Percentiles rank a stretch among this genome's conserved stretches.
Evolutionary conservation across 2,113 vertebrate genomes (phyloP).

Genomic region (Tauraco erythrolophus): DNA sequence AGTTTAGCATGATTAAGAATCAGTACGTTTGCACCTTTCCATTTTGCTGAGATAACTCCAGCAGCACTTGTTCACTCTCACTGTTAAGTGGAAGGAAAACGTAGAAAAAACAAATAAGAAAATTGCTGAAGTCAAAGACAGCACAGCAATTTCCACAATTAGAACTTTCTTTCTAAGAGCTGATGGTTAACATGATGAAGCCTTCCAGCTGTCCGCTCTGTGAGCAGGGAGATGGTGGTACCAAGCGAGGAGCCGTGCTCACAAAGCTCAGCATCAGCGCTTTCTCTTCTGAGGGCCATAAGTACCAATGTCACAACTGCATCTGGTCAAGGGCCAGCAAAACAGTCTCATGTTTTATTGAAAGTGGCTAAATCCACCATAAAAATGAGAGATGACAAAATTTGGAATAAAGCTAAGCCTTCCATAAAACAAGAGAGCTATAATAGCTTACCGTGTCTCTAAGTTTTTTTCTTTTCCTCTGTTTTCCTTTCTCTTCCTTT

Average conservation of each 20-base stretch:
- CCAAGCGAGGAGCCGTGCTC: background rate
- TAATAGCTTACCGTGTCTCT: background rate
- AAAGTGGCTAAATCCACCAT: background rate
- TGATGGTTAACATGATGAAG: fast-evolving
- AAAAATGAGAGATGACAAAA: background rate
- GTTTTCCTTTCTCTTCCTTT: background rate
- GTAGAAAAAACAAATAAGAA: background rate
- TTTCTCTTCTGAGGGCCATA: background rate
- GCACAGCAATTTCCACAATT: background rate
- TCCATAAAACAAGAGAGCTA: background rate
- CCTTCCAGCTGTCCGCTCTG: background rate
- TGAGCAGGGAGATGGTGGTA: background rate
- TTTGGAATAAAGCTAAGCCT: background rate
- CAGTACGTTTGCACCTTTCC: background rate
- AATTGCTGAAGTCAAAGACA: background rate
- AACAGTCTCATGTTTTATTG: background rate
- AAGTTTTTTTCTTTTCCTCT: background rate
- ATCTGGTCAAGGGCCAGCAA: background rate
- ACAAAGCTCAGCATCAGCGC: background rate
- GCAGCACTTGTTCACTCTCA: background rate
- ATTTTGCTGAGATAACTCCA: background rate
- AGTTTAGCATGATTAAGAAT: fast-evolving
- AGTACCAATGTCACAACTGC: background rate
- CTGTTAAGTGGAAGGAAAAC: fast-evolving
- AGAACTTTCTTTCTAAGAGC: fast-evolving